These are phyloP conservation scores for Phoebastria nigripes DNA, from an alignment of 2,797 vertebrate species.

Conservation along the genomic window DNA sequence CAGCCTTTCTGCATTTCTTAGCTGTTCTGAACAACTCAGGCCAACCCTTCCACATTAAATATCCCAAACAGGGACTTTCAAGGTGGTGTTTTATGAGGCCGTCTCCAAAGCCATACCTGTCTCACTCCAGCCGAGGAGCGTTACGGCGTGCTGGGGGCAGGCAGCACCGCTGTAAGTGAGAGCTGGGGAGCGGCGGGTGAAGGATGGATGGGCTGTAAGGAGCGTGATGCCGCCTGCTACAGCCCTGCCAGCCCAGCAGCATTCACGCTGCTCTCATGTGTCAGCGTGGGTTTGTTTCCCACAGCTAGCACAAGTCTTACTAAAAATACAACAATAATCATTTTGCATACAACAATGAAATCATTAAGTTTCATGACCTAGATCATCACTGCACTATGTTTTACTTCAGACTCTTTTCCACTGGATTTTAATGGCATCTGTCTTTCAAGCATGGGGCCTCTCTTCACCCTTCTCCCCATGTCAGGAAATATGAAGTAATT, in stretches of 20 bases:
- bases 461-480: neutral
- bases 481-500: neutral
- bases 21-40: neutral
- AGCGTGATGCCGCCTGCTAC: accelerated
- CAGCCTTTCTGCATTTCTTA: neutral
- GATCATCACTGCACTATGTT: neutral
- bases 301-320: neutral
- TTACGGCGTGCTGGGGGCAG: accelerated
- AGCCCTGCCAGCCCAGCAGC: neutral
- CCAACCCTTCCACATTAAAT: neutral
- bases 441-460: neutral
- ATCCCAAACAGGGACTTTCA: accelerated
- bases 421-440: neutral
- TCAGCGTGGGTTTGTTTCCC: neutral
- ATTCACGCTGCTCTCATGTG: accelerated
- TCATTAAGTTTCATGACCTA: neutral
- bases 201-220: accelerated
- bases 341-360: neutral
- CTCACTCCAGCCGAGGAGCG: accelerated
- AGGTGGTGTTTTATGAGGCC: accelerated
- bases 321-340: neutral
- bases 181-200: accelerated
- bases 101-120: accelerated
- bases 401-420: neutral
- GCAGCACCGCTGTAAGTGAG: accelerated